Percentiles rank a stretch among this genome's conserved stretches.
phyloP scores from a whole-genome alignment of 2,113 vertebrate species.

The Theristicus caerulescens region DNA sequence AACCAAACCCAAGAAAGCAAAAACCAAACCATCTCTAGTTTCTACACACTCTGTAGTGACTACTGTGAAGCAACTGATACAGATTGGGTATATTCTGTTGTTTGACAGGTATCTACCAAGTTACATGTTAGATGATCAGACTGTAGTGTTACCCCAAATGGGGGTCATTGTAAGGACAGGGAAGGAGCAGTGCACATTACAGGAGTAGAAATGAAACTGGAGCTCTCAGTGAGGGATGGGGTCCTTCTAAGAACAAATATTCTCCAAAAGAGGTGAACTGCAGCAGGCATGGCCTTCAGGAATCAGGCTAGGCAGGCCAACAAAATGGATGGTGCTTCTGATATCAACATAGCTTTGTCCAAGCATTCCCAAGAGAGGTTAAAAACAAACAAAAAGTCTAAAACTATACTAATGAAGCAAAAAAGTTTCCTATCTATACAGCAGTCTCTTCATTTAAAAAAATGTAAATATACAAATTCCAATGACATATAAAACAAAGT shows the following conservation, averaged over 20 bases:
- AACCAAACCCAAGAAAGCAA: slow-evolving; percentile 5
- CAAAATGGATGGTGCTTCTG: slow-evolving; percentile 80
- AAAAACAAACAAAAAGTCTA: slow-evolving; percentile 73
- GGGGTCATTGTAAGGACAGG: slow-evolving; percentile 65
- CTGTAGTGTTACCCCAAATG: slow-evolving; percentile 70
- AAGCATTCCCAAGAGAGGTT: slow-evolving; percentile 84
- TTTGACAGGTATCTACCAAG: slow-evolving; percentile 75
- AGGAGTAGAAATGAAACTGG: slow-evolving; percentile 71
- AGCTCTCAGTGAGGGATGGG: slow-evolving; percentile 59
- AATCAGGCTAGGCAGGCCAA: slow-evolving; percentile 80
- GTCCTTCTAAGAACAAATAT: slow-evolving; percentile 74
- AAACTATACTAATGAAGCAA: slow-evolving; percentile 88
- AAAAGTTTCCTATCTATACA: slow-evolving; percentile 84
- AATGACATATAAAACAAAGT: slow-evolving; percentile 91
- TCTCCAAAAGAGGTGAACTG: slow-evolving; percentile 64
- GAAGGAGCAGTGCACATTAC: slow-evolving; percentile 61
- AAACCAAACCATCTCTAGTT: slow-evolving; percentile 57
- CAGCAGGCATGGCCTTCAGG: slow-evolving; percentile 67
- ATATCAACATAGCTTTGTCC: slow-evolving; percentile 84
- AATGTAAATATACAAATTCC: slow-evolving; percentile 88
- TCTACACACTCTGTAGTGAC: slow-evolving; percentile 74
- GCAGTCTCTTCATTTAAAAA: slow-evolving; percentile 80
- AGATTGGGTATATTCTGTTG: slow-evolving; percentile 72
- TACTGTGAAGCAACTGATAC: slow-evolving; percentile 73
- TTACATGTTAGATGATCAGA: slow-evolving; percentile 79